Evolutionary conservation across 92 coral and sea anemone species (phyloP).

Genomic region (Bergia puertoricense): DNA sequence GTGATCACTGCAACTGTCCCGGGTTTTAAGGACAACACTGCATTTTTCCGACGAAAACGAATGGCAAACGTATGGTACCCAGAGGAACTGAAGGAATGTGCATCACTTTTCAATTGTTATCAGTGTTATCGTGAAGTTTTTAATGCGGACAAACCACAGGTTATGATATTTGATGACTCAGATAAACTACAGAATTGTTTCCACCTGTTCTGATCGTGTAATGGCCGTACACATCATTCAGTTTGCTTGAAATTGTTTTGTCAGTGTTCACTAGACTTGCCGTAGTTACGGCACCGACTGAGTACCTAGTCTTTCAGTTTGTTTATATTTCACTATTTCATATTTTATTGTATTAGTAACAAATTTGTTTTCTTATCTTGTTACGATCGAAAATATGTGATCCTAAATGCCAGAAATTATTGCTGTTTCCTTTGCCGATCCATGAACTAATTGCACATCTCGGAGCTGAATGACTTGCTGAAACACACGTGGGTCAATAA

Average conservation of each 20-base stretch:
- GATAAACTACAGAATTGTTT: constrained; percentile 2
- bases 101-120: no score
- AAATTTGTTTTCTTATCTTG: not conserved
- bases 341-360: not conserved
- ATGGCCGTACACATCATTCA: not conserved
- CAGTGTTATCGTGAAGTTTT: not conserved
- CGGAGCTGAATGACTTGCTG: not conserved
- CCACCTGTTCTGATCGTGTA: not conserved
- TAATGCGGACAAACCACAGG: not conserved
- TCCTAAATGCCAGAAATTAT: not conserved
- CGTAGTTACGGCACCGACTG: not conserved
- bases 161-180: not conserved
- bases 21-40: not conserved
- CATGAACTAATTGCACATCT: not conserved
- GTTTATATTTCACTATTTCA: no score
- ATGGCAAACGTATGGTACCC: not conserved
- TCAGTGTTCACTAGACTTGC: not conserved
- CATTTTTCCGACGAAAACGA: not conserved
- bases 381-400: not conserved
- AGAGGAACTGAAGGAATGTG: not conserved
- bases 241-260: not conserved
- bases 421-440: not conserved
- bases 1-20: not conserved
- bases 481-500: not conserved
- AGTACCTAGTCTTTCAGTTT: not conserved